Conservation (phyloP, 2,113 vertebrate genomes). For the Trachemys scripta region DNA sequence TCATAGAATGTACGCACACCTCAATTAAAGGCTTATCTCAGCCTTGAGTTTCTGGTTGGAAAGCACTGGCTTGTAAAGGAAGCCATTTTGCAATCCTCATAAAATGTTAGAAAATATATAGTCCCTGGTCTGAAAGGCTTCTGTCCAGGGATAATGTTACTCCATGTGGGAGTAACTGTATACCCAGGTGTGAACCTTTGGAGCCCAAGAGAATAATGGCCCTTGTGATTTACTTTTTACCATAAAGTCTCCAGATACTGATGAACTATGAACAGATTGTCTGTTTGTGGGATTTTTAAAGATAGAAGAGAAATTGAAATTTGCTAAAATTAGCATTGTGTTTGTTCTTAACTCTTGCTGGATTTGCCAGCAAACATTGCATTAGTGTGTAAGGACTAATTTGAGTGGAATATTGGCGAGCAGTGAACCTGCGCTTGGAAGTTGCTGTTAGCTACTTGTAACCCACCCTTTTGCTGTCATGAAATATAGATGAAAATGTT, state of each 20-base stretch:
- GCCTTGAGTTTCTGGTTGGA: neutral
- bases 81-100: neutral
- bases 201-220: neutral
- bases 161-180: neutral
- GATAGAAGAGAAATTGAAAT: neutral
- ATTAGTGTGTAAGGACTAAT: neutral
- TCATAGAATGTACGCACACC: neutral
- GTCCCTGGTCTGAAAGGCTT: neutral
- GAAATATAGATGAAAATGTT: neutral
- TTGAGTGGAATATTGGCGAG: neutral
- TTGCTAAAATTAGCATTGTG: neutral
- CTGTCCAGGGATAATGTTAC: rapidly evolving
- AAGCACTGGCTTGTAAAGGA: neutral
- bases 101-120: neutral
- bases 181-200: neutral
- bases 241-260: neutral
- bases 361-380: neutral
- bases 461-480: neutral
- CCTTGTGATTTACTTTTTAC: neutral
- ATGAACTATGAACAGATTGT: no score
- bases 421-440: neutral
- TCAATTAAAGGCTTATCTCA: neutral
- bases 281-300: neutral
- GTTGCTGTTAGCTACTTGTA: neutral
- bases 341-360: neutral